Evolutionary conservation across 2,888 invertebrate genomes (phyloP), one percentile per base, ranked within the genome.

Genomic region (Brachylomia viminalis): DNA sequence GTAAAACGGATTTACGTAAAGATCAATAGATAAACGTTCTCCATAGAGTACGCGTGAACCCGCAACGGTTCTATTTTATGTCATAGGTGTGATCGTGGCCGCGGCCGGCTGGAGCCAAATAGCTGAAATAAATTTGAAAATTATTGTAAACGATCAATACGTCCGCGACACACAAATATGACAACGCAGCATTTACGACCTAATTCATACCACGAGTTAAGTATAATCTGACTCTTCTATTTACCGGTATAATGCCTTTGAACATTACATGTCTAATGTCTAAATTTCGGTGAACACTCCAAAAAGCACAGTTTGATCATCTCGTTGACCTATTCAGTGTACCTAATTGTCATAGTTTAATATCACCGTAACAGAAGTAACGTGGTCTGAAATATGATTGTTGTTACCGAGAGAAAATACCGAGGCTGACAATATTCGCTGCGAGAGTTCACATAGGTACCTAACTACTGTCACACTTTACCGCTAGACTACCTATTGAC

Each of bases 141-240:
- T 86, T 78, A 87, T 83, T 79, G 79, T 82, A 71, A 80, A 45
- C 75, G 47, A 68, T 83, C 79, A 79, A 77, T 80, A 80, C 56
- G 80, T 70, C 75, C 62, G 66, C 73, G 78, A 78, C 67, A 70
- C 71, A 76, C 82, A 66, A 79, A 65, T 82, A 76, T 79, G 70
- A 77, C 76, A 81, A 75, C 75, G n/a, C 42, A 68, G 17, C 64
- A 65, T 58, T 54, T 65, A 62, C 27, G n/a, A 64, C 38, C 47
- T 76, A 68, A 64, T 80, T 59, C 47, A 77, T 68, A 54, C 11
- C 47, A 64, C 52, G 33, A 54, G 27, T 47, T 72, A n/a, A n/a
- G n/a, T n/a, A 33, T 58, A 61, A 58, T 70, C 17, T 47, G 15
- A 71, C 15, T 76, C 45, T 62, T 42, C 13, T 58, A 66, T 66